A percentile compares a stretch with the other conserved stretches of the same genome.
Evolutionary conservation across 2,113 vertebrate genomes (phyloP).

Genomic region (Pseudopipra pipra): DNA sequence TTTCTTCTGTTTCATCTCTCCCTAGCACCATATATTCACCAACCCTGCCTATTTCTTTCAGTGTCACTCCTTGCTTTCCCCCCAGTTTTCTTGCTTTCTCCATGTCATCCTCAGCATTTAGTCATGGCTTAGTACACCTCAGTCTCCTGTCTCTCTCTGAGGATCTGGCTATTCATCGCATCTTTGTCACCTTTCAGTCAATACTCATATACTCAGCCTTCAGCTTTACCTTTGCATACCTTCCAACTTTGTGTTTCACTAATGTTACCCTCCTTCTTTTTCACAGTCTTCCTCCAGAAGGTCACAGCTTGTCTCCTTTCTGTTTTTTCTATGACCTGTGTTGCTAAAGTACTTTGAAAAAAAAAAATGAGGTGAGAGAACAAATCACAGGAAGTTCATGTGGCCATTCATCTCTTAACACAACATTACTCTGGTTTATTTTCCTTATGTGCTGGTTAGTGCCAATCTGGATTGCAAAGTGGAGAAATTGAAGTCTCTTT

Average conservation of each 20-base stretch:
- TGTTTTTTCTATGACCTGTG: neutral
- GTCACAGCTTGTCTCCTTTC: neutral
- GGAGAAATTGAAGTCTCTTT: neutral
- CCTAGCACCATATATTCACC: neutral
- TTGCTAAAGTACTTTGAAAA: neutral
- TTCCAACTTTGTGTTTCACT: neutral
- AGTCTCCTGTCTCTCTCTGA: neutral
- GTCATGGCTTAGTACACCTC: neutral
- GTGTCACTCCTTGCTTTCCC: neutral
- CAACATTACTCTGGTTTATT: neutral
- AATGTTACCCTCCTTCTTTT: neutral
- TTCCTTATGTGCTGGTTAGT: neutral
- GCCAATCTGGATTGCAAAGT: neutral
- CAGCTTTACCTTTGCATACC: neutral
- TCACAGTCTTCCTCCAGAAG: neutral
- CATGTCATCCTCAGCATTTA: neutral
- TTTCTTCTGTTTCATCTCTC: neutral
- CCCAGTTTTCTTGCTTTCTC: neutral
- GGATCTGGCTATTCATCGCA: neutral
- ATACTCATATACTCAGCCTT: neutral
- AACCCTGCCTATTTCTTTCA: neutral
- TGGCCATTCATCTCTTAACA: rapidly evolving
- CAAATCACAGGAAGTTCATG: neutral
- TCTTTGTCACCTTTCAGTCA: neutral
- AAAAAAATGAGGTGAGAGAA: neutral